Base-by-base conservation (phyloP, 2,797 vertebrate genomes). In the Coccyzus lansbergi region DNA sequence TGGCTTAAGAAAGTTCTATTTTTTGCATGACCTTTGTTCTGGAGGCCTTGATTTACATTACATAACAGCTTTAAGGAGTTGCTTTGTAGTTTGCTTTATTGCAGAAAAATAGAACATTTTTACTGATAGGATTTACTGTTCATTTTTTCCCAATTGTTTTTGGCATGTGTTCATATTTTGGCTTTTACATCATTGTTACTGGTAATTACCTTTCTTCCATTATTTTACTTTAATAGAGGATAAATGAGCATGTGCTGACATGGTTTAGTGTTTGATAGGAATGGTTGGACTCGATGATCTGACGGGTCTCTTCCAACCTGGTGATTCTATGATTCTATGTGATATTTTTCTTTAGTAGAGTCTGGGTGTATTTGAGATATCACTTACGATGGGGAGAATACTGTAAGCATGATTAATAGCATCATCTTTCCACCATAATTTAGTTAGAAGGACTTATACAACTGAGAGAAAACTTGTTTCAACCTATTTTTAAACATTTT, bases 401-500 rank as follows among this genome's bases (percentile, higher is more conserved):
- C 56, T 49, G 40, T 92, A 86, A 71, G 74, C 86, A 59, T 92
- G 92, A 95, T 96, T 95, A 97, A 97, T 97, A 90, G 89, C 83
- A 86, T 90, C 93, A 92, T 97, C 96, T 91, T 17, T 79, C 92
- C 83, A 97, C 95, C 93, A 84, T 94, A 97, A 97, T 97, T 97
- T 97, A 95, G 81, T 97, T 93, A 97, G 96, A 95, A 96, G 70
- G 94, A 95, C 90, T 95, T 96, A 88, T 62, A 92, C 94, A 97
- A 95, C 94, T 94, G 89, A 82, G 76, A 81, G 88, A 93, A 59
- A 18, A 62, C 59, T 86, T 83, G 40, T 78, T 91, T 94, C 51
- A 52, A 75, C 31, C 44, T 69, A 88, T 81, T 94, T 95, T 94
- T 65, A 83, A 93, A 81, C 13, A 48, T 92, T 80, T 83, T 65